Base-by-base conservation (phyloP, 2,888 invertebrate species). In the Drosophila imparisetae region DNA sequence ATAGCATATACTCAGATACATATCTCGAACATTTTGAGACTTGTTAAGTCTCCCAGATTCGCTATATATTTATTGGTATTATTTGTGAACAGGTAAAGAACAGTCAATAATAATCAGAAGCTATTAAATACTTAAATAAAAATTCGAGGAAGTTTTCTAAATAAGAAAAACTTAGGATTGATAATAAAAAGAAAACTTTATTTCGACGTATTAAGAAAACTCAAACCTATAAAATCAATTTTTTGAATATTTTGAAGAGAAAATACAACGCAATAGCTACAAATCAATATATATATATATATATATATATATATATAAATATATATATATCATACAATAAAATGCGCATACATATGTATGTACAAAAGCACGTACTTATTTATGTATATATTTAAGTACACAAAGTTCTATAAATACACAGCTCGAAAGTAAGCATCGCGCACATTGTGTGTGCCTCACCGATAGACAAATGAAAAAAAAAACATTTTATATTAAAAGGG, bases 341-440 rank as follows among this genome's bases (percentile, higher is more conserved):
- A 38, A 18, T 38, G 45, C 24, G 13, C 24, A 24, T n/a, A n/a
- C n/a, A n/a, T n/a, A n/a, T n/a, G 6, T 29, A n/a, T 29, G 50
- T 13, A 30, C 4, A 50, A 29, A 50, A 29, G 10, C 27, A 29
- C 50, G 29, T n/a, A 50, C 50, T 24, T 49, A 49, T 5, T 49
- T 64, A 64, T 30, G 29, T 11, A 36, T 36, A 34, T 27, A 24
- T 48, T 18, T 36, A 55, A 15, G 48, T 59, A 38, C 59, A 42
- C 45, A 54, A 40, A 65, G 34, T 66, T 64, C 72, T 75, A 76
- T 66, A 76, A 71, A 76, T 75, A 76, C n/a, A 45, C 57, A 53
- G 59, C 59, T 52, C 32, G 63, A 60, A 60, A 66, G 62, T 49
- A 24, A 54, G 62, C 48, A 42, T 63, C 45, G 27, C 5, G 18